phyloP scores from a whole-genome alignment of 2,797 vertebrate species.

The Myotis planiceps region DNA sequence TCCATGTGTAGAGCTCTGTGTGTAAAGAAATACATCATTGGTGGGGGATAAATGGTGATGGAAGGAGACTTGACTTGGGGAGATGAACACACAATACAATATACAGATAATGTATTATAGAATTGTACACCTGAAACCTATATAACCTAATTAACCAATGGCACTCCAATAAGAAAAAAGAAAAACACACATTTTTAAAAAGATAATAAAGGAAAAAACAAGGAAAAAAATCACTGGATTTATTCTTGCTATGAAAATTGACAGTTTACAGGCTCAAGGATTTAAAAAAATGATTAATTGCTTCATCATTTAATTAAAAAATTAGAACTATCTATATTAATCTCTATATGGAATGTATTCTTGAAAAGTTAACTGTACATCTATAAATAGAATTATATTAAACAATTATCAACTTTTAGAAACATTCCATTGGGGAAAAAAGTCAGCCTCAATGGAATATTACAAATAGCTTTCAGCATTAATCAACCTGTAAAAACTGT shows the following conservation, averaged over 20 bases:
- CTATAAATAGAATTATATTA: conserved; percentile 41
- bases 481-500: neutral
- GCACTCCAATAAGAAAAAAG: neutral
- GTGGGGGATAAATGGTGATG: neutral
- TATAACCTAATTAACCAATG: neutral
- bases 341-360: neutral
- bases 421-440: neutral
- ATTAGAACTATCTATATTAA: neutral
- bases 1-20: neutral
- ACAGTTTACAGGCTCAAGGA: neutral
- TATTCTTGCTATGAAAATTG: neutral
- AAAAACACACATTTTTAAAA: neutral
- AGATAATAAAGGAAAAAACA: neutral
- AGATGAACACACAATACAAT: neutral
- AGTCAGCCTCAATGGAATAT: neutral
- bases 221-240: neutral
- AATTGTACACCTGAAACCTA: neutral
- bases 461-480: neutral
- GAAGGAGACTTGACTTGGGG: neutral
- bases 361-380: neutral
- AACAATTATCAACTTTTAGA: neutral
- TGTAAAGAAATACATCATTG: neutral
- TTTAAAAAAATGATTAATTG: neutral
- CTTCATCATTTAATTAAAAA: conserved; percentile 36
- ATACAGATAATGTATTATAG: neutral